phyloP scores from a whole-genome alignment of 2,888 invertebrate genomes.

The Mystacides longicornis region DNA sequence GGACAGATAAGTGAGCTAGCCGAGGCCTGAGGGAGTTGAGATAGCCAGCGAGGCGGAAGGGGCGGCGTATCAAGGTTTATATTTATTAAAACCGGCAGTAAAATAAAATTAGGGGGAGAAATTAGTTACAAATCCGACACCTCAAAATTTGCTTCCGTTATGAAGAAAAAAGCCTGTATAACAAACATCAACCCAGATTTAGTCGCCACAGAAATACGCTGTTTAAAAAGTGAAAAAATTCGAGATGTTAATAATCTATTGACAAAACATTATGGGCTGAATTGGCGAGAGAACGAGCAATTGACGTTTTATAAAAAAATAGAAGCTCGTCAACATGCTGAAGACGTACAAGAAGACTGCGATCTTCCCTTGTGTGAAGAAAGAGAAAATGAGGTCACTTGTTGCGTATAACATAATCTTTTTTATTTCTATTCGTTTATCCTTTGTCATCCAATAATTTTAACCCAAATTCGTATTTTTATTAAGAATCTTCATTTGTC shows the following conservation, averaged over 20 bases:
- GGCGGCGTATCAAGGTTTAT: too few relatives aligned
- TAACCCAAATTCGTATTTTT: neutral
- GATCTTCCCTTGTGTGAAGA: slow-evolving; percentile 8
- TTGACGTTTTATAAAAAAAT: slow-evolving; percentile 5
- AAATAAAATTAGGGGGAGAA: slow-evolving; percentile 6
- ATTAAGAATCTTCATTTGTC: neutral
- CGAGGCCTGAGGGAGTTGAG: too few relatives aligned
- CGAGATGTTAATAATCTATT: slow-evolving; percentile 9
- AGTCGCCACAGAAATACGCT: neutral
- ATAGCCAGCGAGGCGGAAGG: too few relatives aligned
- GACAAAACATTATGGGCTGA: slow-evolving; percentile 9
- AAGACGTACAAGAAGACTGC: slow-evolving; percentile 1
- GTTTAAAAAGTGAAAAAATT: slow-evolving; percentile 11
- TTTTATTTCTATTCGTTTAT: neutral
- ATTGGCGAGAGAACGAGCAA: slow-evolving; percentile 10
- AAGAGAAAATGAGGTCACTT: slow-evolving; percentile 5
- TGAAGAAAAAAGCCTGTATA: slow-evolving; percentile 7
- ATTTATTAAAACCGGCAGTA: slow-evolving; percentile 4
- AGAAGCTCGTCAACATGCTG: slow-evolving; percentile 1
- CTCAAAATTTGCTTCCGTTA: slow-evolving; percentile 2
- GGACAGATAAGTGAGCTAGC: too few relatives aligned
- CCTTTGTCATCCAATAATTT: neutral
- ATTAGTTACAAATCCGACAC: slow-evolving; percentile 6
- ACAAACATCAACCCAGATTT: slow-evolving; percentile 5
- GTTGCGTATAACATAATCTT: neutral